These are phyloP conservation scores for Rhinolophus ferrumequinum DNA, from an alignment of 2,113 vertebrate genomes.

Conservation along the genomic window DNA sequence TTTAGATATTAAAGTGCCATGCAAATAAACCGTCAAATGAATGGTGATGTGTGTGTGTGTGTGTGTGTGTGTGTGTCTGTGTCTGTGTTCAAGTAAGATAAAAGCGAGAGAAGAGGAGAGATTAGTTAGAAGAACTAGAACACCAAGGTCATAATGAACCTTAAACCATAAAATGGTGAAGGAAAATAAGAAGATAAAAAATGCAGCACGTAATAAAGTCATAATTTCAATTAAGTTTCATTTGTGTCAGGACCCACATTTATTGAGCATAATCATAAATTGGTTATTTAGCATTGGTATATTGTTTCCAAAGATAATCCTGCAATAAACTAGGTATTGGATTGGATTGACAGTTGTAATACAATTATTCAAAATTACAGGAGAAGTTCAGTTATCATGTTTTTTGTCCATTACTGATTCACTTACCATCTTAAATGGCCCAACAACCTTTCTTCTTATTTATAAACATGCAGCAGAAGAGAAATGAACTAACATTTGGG, in stretches of 20 bases:
- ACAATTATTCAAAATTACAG: constrained; percentile 30
- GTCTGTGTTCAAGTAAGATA: neutral
- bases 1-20: neutral
- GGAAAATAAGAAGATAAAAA: neutral
- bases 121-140: neutral
- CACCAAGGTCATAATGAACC: neutral
- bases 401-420: constrained; percentile 49
- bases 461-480: constrained; percentile 60
- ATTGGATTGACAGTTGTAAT: neutral
- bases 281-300: neutral
- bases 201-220: neutral
- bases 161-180: neutral
- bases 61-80: neutral
- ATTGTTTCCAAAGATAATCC: neutral
- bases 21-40: neutral
- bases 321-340: neutral
- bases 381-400: constrained; percentile 44
- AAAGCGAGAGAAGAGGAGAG: neutral
- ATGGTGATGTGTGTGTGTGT: neutral
- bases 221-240: neutral
- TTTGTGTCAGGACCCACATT: neutral
- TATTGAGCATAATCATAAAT: neutral
- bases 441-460: constrained; percentile 57
- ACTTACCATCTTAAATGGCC: constrained; percentile 57
- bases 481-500: constrained; percentile 16